Percentiles rank a stretch among this genome's conserved stretches.
Evolutionary conservation across 2,888 invertebrate species (phyloP).

Genomic region (Aproaerema taeniolella): DNA sequence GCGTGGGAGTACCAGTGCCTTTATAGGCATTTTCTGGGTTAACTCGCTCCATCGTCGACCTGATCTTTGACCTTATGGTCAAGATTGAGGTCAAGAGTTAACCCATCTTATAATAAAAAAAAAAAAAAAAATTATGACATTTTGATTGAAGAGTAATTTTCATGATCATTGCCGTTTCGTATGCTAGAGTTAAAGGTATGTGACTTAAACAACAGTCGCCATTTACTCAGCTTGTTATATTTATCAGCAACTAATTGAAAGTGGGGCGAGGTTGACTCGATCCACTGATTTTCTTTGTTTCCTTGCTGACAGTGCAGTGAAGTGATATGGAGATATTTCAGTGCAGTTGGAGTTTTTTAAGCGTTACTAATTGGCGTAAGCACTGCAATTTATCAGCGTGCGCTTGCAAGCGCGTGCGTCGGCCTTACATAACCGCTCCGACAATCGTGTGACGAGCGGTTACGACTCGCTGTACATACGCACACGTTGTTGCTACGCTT

Average conservation of each 20-base stretch:
- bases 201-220: no score
- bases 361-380: conserved; percentile 5
- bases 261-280: conserved; percentile 2
- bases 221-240: background rate
- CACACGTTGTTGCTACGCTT: background rate
- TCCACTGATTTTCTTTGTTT: conserved; percentile 2
- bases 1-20: no score
- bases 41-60: no score
- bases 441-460: conserved; percentile 22
- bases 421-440: conserved; percentile 17
- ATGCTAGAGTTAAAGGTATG: no score
- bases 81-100: no score
- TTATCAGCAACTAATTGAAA: background rate
- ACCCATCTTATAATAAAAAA: no score
- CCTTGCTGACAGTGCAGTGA: background rate
- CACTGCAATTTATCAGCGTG: conserved; percentile 10
- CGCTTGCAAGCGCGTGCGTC: conserved; percentile 8
- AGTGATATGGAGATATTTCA: background rate
- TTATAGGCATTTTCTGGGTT: no score
- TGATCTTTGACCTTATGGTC: no score
- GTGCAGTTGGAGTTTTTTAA: background rate
- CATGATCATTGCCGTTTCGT: no score
- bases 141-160: no score
- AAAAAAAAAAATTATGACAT: no score
- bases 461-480: conserved; percentile 16